phyloP scores from a whole-genome alignment of 2,888 invertebrate species.

The Hydrotaea diabolus region DNA sequence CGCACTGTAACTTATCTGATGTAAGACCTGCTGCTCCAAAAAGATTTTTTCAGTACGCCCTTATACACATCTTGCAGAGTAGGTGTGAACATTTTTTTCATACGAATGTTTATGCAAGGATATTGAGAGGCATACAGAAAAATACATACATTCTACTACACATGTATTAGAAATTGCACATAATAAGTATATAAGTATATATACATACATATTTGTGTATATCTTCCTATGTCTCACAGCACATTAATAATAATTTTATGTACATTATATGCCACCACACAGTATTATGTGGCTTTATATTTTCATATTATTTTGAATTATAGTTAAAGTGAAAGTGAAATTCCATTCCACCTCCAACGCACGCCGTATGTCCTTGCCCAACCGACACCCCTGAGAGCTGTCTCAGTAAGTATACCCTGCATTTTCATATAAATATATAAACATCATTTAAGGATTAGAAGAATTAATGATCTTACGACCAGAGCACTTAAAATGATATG shows the following conservation, averaged over 20 bases:
- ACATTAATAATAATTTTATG: conserved; percentile 11
- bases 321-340: not conserved
- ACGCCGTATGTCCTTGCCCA: no score
- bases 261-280: not conserved
- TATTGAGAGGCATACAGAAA: no score
- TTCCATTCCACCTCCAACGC: not conserved
- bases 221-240: not conserved
- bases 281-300: not conserved
- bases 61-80: no score
- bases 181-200: no score
- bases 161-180: no score
- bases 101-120: no score
- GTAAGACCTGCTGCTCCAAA: no score
- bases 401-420: not conserved
- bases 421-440: not conserved
- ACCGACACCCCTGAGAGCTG: not conserved
- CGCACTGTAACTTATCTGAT: no score
- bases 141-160: no score
- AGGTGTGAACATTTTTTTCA: no score
- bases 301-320: conserved; percentile 7
- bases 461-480: not conserved
- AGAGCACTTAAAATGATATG: not conserved
- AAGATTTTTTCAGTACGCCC: no score
- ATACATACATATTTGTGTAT: no score
- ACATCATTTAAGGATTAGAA: conserved; percentile 4